Conservation (phyloP, 1,140 invertebrate species). For the Paramacrobiotus metropolitanus region DNA sequence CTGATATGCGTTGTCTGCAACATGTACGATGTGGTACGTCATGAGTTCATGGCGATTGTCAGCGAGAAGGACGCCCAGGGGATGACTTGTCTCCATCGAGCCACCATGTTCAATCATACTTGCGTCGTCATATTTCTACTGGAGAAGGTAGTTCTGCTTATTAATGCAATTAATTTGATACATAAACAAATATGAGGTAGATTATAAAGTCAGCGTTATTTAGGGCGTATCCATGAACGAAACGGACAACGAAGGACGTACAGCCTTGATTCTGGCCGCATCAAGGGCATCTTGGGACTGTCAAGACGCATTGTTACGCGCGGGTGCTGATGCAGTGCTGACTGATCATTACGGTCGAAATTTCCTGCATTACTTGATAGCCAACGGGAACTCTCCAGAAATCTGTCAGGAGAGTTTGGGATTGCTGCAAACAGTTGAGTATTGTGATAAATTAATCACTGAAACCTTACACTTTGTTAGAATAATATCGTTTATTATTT, state of each 20-base stretch:
- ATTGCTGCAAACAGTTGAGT: not conserved
- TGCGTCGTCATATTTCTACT: slow-evolving; percentile 55
- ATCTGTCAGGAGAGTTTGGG: not conserved
- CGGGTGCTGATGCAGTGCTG: not conserved
- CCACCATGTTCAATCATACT: slow-evolving; percentile 64
- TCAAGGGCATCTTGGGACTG: not conserved
- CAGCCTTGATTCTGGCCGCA: slow-evolving; percentile 51
- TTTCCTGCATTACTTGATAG: not conserved
- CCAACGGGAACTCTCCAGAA: not conserved
- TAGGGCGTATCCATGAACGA: slow-evolving; percentile 51
- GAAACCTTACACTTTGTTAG: no score
- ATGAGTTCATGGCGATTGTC: not conserved
- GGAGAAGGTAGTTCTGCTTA: slow-evolving; percentile 27
- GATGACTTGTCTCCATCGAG: slow-evolving; percentile 73
- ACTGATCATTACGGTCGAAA: not conserved
- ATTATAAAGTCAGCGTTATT: not conserved
- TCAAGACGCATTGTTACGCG: not conserved
- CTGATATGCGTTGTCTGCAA: slow-evolving; percentile 58
- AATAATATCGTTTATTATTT: no score
- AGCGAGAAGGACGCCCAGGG: slow-evolving; percentile 13
- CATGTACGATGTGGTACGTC: slow-evolving; percentile 38
- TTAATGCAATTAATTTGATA: not conserved
- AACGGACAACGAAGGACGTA: slow-evolving; percentile 47
- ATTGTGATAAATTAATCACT: no score
- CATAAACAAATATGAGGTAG: not conserved